Evolutionary conservation across 2,113 vertebrate genomes (phyloP).

Genomic region (Paramormyrops kingsleyae): DNA sequence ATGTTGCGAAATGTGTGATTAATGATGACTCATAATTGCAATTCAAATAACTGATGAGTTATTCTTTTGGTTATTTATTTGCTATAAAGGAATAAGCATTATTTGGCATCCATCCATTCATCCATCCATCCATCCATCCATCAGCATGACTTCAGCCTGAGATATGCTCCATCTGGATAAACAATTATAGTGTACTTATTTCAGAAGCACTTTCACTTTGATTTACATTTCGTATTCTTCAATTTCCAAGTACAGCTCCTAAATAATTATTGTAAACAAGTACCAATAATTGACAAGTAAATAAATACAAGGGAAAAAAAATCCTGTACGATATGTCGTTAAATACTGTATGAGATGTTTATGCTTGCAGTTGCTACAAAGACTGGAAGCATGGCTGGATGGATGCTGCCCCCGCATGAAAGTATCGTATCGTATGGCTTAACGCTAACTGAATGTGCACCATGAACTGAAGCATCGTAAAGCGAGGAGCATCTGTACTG

Average conservation of each 20-base stretch:
- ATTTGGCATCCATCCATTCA: neutral
- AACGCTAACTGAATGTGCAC: neutral
- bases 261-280: neutral
- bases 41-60: neutral
- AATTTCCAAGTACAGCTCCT: neutral
- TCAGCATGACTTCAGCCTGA: neutral
- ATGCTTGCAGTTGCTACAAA: neutral
- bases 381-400: neutral
- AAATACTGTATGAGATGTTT: neutral
- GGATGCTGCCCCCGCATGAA: neutral
- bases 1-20: neutral
- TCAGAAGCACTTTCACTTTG: neutral
- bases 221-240: neutral
- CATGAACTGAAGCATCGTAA: neutral
- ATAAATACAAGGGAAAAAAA: neutral
- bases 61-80: neutral
- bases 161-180: neutral
- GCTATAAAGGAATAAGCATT: neutral
- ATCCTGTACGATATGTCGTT: neutral
- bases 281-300: neutral
- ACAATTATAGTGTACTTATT: neutral
- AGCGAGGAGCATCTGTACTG: neutral
- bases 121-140: neutral
- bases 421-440: neutral
- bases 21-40: neutral